Evolutionary conservation across 2,113 vertebrate genomes (phyloP).

Genomic region (Alces alces): DNA sequence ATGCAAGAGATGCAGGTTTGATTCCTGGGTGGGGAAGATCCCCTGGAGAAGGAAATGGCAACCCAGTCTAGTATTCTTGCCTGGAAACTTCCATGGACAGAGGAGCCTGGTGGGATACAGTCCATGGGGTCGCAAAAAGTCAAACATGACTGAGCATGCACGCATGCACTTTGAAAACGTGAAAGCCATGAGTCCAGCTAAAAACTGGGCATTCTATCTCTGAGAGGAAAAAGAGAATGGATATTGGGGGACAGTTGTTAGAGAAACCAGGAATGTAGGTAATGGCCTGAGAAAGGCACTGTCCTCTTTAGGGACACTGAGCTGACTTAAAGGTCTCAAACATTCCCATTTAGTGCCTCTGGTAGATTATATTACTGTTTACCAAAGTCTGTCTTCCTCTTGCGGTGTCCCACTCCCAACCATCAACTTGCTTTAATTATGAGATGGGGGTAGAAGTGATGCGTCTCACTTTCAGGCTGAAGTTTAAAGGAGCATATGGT

Average conservation of each 20-base stretch:
- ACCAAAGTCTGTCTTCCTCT: neutral
- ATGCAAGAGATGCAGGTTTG: neutral
- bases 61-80: neutral
- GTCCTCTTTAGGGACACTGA: neutral
- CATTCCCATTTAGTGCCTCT: neutral
- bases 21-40: neutral
- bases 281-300: neutral
- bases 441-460: neutral
- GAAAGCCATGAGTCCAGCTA: neutral
- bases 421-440: neutral
- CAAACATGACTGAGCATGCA: neutral
- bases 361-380: neutral
- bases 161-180: neutral
- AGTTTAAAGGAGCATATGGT: neutral
- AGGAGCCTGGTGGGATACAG: neutral
- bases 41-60: neutral
- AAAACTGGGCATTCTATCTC: neutral
- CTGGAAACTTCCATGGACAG: neutral
- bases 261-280: neutral
- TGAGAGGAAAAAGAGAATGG: neutral
- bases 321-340: neutral
- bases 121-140: neutral
- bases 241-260: no score
- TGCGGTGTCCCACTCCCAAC: neutral
- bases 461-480: neutral